These are phyloP conservation scores for Baryphthengus martii DNA, from an alignment of 2,113 vertebrate species.

Conservation along the genomic window DNA sequence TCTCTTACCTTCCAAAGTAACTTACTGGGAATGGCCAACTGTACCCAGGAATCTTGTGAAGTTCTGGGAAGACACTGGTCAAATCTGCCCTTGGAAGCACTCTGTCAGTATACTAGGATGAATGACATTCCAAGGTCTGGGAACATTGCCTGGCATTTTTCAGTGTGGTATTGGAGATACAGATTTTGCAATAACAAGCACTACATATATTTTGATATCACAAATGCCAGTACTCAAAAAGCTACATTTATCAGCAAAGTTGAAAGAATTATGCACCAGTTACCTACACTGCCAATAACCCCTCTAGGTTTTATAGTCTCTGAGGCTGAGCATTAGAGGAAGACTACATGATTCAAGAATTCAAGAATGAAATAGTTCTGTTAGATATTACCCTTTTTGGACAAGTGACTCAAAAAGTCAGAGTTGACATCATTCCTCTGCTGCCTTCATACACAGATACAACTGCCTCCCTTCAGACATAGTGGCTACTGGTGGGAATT, in stretches of 20 bases:
- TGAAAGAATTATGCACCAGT: not conserved
- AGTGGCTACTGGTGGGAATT: not conserved
- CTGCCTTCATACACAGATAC: not conserved
- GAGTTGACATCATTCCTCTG: fast-evolving
- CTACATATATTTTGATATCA: not conserved
- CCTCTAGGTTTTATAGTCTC: not conserved
- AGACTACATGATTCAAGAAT: not conserved
- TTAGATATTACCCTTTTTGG: not conserved
- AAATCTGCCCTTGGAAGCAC: not conserved
- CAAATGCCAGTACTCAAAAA: not conserved
- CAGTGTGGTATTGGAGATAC: not conserved
- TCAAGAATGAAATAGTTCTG: not conserved
- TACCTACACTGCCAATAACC: not conserved
- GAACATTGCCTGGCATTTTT: not conserved
- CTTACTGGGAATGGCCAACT: not conserved
- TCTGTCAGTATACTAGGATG: not conserved
- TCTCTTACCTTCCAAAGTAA: not conserved
- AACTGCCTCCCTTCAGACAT: not conserved
- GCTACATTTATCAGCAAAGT: not conserved
- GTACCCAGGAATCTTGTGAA: not conserved
- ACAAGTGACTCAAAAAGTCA: not conserved
- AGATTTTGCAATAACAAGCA: not conserved
- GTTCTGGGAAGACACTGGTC: not conserved
- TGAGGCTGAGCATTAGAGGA: not conserved
- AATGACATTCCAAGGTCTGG: not conserved